Base-by-base conservation (phyloP, 2,113 vertebrate species). In the Edolisoma coerulescens region DNA sequence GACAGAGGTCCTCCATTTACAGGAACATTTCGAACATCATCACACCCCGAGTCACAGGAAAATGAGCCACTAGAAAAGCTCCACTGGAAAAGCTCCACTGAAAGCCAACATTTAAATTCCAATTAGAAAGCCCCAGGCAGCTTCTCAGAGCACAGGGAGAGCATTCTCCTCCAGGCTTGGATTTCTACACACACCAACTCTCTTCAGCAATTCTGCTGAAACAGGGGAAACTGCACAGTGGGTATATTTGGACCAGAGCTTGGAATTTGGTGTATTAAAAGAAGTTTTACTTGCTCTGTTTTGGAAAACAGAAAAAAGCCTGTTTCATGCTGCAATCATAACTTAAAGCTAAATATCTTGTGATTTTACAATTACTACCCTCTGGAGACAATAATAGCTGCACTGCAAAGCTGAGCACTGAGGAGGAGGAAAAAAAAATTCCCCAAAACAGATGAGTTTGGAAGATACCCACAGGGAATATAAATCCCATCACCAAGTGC, bases 321-420 rank as follows among this genome's bases (percentile, higher is more conserved):
- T 73, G 23, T 79, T 94, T 93, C 63, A 69, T 47, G 37, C n/a
- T 59, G 60, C 18, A 96, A 69, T 71, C 35, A n/a, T 73, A 95
- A 80, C 74, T 82, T 91, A n/a, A 64, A 93, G 75, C 45, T 78
- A 95, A 93, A 83, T 85, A 96, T 90, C 95, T 95, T 76, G 71
- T 49, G 68, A 24, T 79, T 94, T 87, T 73, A 63, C 57, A 33
- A 71, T 89, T 93, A 47, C 33, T 45, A 67, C 56, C 68, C 65
- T 87, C 59, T 6, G 15, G 78, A 71, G 82, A 74, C 71, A 77
- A 27, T 53, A 61, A 65, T n/a, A 81, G 24, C 30, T 70, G n/a
- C 13, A 22, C 33, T 59, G 57, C 28, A 76, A 94, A 90, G 53
- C 7, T 26, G 26, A 83, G 79, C 21, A 21, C 20, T 49, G 81